These are phyloP conservation scores for Taxidea taxus DNA, from an alignment of 2,113 vertebrate species.

Conservation along the genomic window DNA sequence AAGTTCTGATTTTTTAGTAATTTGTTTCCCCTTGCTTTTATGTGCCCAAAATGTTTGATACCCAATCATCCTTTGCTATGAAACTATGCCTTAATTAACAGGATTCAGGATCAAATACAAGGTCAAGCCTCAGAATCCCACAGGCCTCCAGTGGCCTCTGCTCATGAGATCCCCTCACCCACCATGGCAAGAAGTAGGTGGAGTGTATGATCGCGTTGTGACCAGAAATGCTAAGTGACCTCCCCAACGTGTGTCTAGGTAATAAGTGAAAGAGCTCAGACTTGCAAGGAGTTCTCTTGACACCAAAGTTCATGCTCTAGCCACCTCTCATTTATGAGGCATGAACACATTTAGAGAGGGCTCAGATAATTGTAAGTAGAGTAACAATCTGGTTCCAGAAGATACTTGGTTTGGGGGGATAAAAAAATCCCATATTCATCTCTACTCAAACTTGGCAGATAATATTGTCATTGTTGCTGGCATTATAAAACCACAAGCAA, in stretches of 20 bases:
- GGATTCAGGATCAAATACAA: neutral
- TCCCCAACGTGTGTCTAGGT: neutral
- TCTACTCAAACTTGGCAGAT: neutral
- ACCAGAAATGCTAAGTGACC: neutral
- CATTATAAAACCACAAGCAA: neutral
- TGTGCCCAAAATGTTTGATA: neutral
- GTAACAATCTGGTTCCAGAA: neutral
- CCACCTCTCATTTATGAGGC: neutral
- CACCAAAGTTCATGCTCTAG: neutral
- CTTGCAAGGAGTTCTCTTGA: neutral
- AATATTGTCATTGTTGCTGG: neutral
- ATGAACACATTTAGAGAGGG: neutral
- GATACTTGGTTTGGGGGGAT: fast-evolving
- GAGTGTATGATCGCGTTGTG: neutral
- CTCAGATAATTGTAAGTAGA: neutral
- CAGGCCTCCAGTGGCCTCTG: neutral
- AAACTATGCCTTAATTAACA: neutral
- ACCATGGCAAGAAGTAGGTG: neutral
- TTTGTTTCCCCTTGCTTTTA: neutral
- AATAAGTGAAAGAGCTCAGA: neutral
- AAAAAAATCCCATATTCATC: neutral
- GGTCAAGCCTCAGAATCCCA: neutral
- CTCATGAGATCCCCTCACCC: no score
- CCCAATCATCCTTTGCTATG: neutral
- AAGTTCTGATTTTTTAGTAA: neutral